phyloP scores from a whole-genome alignment of 2,888 invertebrate species.

The Orchesellides sinensis region DNA sequence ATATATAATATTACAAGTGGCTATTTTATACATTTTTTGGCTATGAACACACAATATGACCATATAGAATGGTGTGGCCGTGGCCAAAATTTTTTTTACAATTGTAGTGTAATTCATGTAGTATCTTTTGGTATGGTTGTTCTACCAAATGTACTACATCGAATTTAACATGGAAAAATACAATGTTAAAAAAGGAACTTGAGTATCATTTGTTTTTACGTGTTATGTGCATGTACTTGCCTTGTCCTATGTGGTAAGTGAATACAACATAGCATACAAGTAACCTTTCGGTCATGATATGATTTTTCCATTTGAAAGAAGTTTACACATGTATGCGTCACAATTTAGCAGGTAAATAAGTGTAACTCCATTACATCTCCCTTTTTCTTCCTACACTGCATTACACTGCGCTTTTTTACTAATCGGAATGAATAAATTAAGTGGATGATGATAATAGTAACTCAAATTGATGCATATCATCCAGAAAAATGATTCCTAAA shows the following conservation, averaged over 20 bases:
- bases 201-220: constrained; percentile 59
- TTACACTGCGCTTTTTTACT: constrained; percentile 36
- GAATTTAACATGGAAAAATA: constrained; percentile 51
- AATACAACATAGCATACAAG: not conserved
- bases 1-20: not conserved
- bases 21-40: not conserved
- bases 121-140: constrained; percentile 10
- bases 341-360: constrained; percentile 44
- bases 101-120: too few relatives aligned
- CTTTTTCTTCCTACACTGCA: constrained; percentile 25
- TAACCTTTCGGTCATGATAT: not conserved
- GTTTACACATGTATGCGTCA: constrained; percentile 46
- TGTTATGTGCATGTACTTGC: constrained; percentile 31
- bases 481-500: too few relatives aligned
- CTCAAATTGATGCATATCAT: not conserved
- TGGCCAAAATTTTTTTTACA: constrained; percentile 35
- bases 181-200: constrained; percentile 50
- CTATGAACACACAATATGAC: not conserved
- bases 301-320: constrained; percentile 20
- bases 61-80: constrained; percentile 26
- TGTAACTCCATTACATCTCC: constrained; percentile 22
- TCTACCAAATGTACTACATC: constrained; percentile 43
- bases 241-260: not conserved
- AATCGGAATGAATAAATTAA: constrained; percentile 54
- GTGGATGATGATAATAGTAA: constrained; percentile 4